These are phyloP conservation scores for Porphyrio hochstetteri DNA, from an alignment of 2,113 vertebrate species.

Conservation along the genomic window DNA sequence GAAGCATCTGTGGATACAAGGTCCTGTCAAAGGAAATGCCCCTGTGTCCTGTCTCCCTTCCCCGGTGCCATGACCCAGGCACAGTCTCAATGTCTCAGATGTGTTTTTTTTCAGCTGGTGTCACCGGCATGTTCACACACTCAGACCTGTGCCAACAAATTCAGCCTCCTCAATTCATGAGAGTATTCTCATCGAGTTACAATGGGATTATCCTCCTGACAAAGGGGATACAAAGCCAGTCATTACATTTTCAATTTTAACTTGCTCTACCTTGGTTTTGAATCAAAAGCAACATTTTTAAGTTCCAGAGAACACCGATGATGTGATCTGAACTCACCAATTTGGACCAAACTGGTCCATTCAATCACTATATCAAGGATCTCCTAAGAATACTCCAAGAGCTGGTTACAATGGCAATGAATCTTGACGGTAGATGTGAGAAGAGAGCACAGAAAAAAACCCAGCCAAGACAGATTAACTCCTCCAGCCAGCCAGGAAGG, in stretches of 20 bases:
- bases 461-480: neutral
- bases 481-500: constrained; percentile 8
- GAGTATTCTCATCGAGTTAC: neutral
- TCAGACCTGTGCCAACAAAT: neutral
- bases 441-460: neutral
- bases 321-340: neutral
- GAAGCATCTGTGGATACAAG: neutral
- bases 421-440: neutral
- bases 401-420: neutral
- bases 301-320: neutral
- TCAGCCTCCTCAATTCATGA: neutral
- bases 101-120: neutral
- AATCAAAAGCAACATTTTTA: neutral
- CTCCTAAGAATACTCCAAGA: neutral
- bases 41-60: neutral
- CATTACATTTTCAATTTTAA: neutral
- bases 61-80: constrained; percentile 24
- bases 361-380: neutral
- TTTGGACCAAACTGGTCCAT: neutral
- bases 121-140: neutral
- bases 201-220: neutral
- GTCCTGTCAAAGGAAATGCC: neutral
- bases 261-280: neutral
- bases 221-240: neutral
- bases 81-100: neutral